Conservation (phyloP, 2,888 invertebrate species). For the Papilio gigon region DNA sequence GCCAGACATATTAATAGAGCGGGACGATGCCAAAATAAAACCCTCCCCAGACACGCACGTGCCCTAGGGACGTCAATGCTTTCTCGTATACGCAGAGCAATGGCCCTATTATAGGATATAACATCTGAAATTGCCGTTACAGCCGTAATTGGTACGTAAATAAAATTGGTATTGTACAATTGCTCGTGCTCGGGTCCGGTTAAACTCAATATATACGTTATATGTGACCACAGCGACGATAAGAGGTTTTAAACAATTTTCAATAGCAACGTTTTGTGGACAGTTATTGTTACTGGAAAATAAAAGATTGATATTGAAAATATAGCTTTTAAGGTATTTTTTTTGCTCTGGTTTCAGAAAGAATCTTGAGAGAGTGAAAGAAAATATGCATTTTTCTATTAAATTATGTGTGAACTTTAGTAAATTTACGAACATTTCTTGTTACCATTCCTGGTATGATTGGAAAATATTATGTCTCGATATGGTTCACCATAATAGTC, state of each 20-base stretch:
- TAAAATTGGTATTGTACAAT: conserved; percentile 37
- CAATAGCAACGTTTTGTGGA: conserved; percentile 14
- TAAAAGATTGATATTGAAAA: background rate
- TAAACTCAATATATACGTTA: conserved; percentile 15
- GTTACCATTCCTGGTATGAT: too few species aligned
- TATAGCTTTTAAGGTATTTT: background rate
- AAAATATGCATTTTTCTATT: too few species aligned
- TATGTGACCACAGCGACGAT: conserved; percentile 19
- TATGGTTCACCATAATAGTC: too few species aligned
- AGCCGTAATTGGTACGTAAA: conserved; percentile 40
- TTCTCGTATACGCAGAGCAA: conserved; percentile 34
- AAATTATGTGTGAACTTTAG: too few species aligned
- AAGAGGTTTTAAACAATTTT: conserved; percentile 6
- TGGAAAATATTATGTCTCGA: too few species aligned
- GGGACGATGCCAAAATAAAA: conserved; percentile 31
- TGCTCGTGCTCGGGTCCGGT: conserved; percentile 16
- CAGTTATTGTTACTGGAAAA: background rate
- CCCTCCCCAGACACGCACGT: conserved; percentile 9
- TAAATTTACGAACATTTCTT: too few species aligned
- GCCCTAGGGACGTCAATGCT: conserved; percentile 29
- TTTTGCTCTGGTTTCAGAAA: too few species aligned
- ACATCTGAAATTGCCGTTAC: conserved; percentile 37
- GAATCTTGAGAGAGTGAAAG: too few species aligned
- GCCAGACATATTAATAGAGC: conserved; percentile 40
- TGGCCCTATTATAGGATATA: conserved; percentile 38